Evolutionary conservation across 1,140 invertebrate species (phyloP).

Genomic region (Philopotamus ludificatus): DNA sequence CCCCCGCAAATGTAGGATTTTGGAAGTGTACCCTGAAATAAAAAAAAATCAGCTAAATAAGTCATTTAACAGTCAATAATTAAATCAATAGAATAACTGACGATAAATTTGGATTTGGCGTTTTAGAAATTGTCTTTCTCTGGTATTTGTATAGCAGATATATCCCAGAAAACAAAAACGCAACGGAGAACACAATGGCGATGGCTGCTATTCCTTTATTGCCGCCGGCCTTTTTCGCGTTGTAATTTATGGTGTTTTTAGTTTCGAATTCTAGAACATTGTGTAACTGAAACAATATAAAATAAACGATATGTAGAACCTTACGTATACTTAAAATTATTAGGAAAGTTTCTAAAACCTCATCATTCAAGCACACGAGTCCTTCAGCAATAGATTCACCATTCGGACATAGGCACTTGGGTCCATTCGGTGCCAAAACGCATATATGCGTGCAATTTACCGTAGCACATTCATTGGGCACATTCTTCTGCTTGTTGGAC

Average conservation of each 20-base stretch:
- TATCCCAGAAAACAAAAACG: background rate
- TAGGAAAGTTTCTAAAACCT: conserved; percentile 18
- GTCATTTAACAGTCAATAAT: background rate
- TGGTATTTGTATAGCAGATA: background rate
- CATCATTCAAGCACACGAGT: conserved; percentile 5
- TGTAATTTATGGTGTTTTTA: no score
- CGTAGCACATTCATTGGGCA: conserved; percentile 10
- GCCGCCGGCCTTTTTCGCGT: background rate
- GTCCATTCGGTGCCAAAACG: conserved; percentile 7
- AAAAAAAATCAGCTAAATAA: conserved; percentile 7
- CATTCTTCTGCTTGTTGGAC: conserved; percentile 52
- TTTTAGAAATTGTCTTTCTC: conserved; percentile 3
- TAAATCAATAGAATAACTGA: conserved; percentile 9
- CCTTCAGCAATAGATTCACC: conserved; percentile 10
- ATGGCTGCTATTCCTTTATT: conserved; percentile 3
- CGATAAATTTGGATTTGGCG: conserved; percentile 4
- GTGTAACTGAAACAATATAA: background rate
- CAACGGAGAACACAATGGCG: background rate
- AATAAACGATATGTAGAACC: no score
- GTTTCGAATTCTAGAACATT: background rate
- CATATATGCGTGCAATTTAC: conserved; percentile 34
- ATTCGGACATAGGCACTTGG: conserved; percentile 29
- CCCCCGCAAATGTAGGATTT: conserved; percentile 23
- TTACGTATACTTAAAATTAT: no score
- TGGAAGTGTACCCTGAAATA: conserved; percentile 29